Conservation (phyloP, 2,797 vertebrate genomes). For the Leptoclinus maculatus region DNA sequence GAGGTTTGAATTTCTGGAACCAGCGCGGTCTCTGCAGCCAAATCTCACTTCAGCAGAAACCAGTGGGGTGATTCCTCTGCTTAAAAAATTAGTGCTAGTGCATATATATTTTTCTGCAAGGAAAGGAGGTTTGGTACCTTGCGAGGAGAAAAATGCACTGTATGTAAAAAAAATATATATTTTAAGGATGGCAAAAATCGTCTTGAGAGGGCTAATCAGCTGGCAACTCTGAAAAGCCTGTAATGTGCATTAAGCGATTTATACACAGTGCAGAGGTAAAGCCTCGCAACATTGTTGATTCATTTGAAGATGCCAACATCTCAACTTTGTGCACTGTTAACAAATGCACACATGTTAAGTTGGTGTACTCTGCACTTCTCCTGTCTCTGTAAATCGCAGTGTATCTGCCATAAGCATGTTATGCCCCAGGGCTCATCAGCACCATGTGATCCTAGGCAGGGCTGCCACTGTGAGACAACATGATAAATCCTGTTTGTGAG, state of each 20-base stretch:
- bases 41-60: slow-evolving; percentile 99
- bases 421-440: slow-evolving; percentile 74
- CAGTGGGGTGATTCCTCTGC: slow-evolving; percentile 82
- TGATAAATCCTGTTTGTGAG: slow-evolving; percentile 83
- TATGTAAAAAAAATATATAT: slow-evolving; percentile 70
- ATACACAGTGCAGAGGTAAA: slow-evolving; percentile 71
- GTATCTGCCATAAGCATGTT: slow-evolving; percentile 81
- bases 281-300: slow-evolving; percentile 79
- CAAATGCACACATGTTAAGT: slow-evolving; percentile 76
- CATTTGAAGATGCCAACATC: slow-evolving; percentile 81
- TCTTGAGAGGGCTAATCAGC: slow-evolving; percentile 82
- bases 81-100: slow-evolving; percentile 88
- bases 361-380: slow-evolving; percentile 79
- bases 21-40: slow-evolving; percentile 93
- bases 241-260: slow-evolving; percentile 83
- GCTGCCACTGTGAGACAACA: slow-evolving; percentile 78
- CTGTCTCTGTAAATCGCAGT: slow-evolving; percentile 72
- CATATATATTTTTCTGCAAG: slow-evolving; percentile 87
- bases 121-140: slow-evolving; percentile 82
- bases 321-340: slow-evolving; percentile 79
- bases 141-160: slow-evolving; percentile 77
- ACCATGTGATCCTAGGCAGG: slow-evolving; percentile 72
- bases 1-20: slow-evolving; percentile 99
- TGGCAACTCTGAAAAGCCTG: slow-evolving; percentile 75
- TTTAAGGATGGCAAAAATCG: slow-evolving; percentile 75